Conservation (phyloP, 2,113 vertebrate species). For the Engystomops pustulosus region DNA sequence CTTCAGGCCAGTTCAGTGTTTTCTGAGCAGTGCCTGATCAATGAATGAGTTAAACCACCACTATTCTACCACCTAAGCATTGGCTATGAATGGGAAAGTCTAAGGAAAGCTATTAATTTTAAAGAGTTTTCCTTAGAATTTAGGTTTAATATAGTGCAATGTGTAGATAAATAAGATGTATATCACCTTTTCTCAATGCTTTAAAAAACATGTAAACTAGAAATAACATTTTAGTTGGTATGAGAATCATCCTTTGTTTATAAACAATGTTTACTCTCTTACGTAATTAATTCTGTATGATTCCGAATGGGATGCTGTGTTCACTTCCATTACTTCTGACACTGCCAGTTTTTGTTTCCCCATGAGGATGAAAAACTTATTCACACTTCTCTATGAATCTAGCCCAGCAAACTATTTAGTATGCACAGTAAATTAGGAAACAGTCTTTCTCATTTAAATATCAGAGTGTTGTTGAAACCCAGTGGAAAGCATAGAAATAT, state of each 20-base stretch:
- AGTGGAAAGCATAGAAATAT: conserved; percentile 7
- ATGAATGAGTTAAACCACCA: too few species aligned
- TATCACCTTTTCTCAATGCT: not conserved
- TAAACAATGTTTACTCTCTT: not conserved
- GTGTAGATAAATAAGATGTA: too few species aligned
- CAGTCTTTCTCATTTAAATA: conserved; percentile 34
- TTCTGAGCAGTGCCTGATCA: too few species aligned
- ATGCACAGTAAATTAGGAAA: conserved; percentile 46
- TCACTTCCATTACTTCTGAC: not conserved
- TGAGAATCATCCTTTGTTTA: not conserved
- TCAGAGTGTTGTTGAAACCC: conserved; percentile 32
- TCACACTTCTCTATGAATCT: conserved; percentile 24
- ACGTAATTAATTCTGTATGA: not conserved
- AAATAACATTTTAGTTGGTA: not conserved
- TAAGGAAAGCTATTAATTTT: too few species aligned
- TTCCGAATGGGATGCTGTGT: not conserved
- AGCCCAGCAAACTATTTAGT: conserved; percentile 5
- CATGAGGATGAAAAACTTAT: conserved; percentile 1
- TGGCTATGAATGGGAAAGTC: too few species aligned
- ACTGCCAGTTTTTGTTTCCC: conserved; percentile 5
- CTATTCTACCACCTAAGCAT: too few species aligned
- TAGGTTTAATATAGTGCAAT: too few species aligned
- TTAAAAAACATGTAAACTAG: not conserved
- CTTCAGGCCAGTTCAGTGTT: too few species aligned
- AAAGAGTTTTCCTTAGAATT: too few species aligned